Base-by-base conservation (phyloP, 2,113 vertebrate species). In the Ursus arctos region DNA sequence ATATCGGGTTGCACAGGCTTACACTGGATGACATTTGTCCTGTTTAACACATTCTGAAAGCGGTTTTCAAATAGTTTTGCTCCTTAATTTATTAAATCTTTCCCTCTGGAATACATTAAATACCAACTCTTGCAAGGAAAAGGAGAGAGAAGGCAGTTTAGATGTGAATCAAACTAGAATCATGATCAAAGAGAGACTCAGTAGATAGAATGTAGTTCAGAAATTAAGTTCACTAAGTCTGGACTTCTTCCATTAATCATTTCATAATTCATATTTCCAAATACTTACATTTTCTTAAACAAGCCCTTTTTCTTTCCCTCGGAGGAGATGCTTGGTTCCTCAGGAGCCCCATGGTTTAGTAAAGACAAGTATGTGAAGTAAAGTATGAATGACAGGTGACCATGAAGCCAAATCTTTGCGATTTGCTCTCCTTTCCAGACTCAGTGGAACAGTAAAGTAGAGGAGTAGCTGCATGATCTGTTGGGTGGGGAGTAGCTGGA, bases 61-160 rank as follows among this genome's bases (percentile, higher is more conserved):
- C 83, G 47, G 65, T 87, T 91, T 79, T 88, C 36, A 57, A 95
- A 57, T 63, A 16, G 6, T 82, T 87, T 85, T 69, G 69, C 63
- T 76, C 40, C 14, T 31, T 91, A 51, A 22, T 71, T 51, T 82
- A 43, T 63, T 82, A 49, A 85, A 57, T 43, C 33, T 77, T 87
- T 94, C 36, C 80, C n/a, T 87, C 92, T 90, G 74, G 89, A 61
- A 63, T 86, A 86, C 6, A 94, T 47, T 92, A 93, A 93, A 22
- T 28, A 49, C 28, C 40, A 57, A 19, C 9, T 67, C 51, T 83
- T 69, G 9, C 72, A 49, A 89, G 93, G 74, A 90, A 96, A 97
- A 88, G 81, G 85, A 92, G 51, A 82, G 6, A 85, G 24, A 77
- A 94, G n/a, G 24, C 47, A 86, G 57, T 77, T 94, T 82, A 76